Evolutionary conservation across 1,140 invertebrate genomes (phyloP).

Genomic region (Phenacoccus solenopsis): DNA sequence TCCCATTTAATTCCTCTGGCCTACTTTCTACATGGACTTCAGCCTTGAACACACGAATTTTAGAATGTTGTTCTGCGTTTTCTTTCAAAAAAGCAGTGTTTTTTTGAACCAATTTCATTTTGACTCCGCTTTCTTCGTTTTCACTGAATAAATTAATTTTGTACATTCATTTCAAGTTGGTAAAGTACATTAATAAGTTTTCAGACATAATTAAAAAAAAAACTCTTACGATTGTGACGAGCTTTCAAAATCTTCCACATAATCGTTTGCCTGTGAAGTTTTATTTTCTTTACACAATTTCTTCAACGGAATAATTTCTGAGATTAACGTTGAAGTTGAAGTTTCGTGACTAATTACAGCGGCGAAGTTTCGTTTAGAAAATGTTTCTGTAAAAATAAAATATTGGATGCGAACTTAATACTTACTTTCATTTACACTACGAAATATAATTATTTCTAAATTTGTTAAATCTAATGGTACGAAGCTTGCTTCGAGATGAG

Average conservation of each 20-base stretch:
- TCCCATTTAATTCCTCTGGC: background rate
- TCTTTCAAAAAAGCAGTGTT: background rate
- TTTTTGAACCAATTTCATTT: background rate
- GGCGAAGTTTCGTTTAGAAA: constrained; percentile 1
- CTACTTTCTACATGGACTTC: background rate
- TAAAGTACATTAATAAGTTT: background rate
- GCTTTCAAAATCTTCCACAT: background rate
- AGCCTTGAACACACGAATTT: background rate
- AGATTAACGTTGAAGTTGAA: constrained; percentile 46
- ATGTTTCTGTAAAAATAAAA: constrained; percentile 15
- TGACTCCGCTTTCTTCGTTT: background rate
- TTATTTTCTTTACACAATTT: constrained; percentile 27
- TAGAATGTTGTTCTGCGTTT: background rate
- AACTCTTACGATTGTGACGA: background rate
- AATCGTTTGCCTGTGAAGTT: background rate
- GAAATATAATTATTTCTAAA: too few relatives aligned
- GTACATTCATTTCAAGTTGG: background rate
- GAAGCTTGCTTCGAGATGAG: too few relatives aligned
- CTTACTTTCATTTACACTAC: too few relatives aligned
- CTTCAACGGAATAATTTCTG: constrained; percentile 54
- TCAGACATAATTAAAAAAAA: background rate
- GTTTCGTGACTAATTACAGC: constrained; percentile 31
- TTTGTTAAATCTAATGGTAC: too few relatives aligned
- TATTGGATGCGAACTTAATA: background rate
- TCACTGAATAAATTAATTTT: background rate